Evolutionary conservation across 2,888 invertebrate genomes (phyloP), one percentile per base, ranked within the genome.

Genomic region (Caradrina kadenii): DNA sequence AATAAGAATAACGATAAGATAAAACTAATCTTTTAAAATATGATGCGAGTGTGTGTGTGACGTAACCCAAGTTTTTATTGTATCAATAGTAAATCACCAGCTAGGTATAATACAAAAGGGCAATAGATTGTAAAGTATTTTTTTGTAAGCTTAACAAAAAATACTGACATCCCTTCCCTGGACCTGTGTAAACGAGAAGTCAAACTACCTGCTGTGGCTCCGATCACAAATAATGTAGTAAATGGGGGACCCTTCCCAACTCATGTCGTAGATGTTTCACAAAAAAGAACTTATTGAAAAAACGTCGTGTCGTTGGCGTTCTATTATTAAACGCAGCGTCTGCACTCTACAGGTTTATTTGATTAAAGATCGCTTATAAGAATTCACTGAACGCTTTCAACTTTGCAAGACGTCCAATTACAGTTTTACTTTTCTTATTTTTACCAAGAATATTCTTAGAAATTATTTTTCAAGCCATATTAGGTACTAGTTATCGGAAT

Each of bases 191-290:
- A 73, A 76, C 74, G 76, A 63, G 63, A 76, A 76, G 83, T 83
- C 71, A 79, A 76, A 72, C 82, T 83, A 83, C 82, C 82, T 83
- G 83, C 83, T 75, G 22, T 21, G 63, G 50, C 67, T 73, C 39
- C 67, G 70, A 76, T 75, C 80, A 69, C 69, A 63, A 73, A 72
- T 76, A 70, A 73, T 72, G 52, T 69, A 56, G 26, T 67, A 67
- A 64, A 62, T 31, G 58, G 55, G 55, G 76, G 56, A 75, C 68
- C 73, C 55, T 77, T 68, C 54, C 66, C 62, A 72, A 58, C 59
- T 54, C 50, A 70, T 73, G 73, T 61, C 58, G 69, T 79, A 65
- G 60, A 69, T 58, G 66, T 76, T 45, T 45, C 31, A 66, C 54
- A 68, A 61, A 50, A 81, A 73, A 73, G 69, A 61, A 53, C 19